A percentile compares a stretch with the other conserved stretches of the same genome.
Conservation (phyloP, 1,140 invertebrate species). For the Drosophila saltans region DNA sequence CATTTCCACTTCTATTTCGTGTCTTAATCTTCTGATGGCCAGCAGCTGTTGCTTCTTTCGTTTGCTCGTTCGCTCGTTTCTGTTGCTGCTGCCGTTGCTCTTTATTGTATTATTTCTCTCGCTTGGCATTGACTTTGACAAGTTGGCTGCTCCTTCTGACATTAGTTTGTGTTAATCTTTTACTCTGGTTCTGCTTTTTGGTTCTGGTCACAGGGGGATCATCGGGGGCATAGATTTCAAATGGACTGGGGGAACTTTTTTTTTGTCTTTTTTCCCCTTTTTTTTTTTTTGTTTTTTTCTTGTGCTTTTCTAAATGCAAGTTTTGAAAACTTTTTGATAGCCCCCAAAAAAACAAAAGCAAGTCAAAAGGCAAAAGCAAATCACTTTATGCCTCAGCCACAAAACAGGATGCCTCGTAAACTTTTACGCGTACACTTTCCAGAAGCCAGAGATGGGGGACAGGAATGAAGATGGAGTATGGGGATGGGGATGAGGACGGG, state of each 20-base stretch:
- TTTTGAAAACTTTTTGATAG: constrained; percentile 77
- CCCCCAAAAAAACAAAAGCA: constrained; percentile 30
- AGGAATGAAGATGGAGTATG: not conserved
- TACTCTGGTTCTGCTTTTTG: constrained; percentile 35
- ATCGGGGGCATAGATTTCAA: constrained; percentile 46
- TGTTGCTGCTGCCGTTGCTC: constrained; percentile 28
- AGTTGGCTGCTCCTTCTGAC: constrained; percentile 69
- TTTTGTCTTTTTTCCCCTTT: not conserved
- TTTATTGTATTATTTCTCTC: constrained; percentile 54
- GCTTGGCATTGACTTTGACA: constrained; percentile 73
- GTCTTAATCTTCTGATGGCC: constrained; percentile 48
- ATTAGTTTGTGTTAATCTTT: constrained; percentile 75
- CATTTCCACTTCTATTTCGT: constrained; percentile 15
- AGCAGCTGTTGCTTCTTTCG: constrained; percentile 30
- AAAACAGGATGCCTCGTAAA: constrained; percentile 71
- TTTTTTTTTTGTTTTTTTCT: constrained; percentile 2
- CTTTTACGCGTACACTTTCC: constrained; percentile 73
- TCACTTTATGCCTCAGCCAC: constrained; percentile 63
- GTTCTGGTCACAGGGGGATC: constrained; percentile 55
- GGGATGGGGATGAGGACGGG: too few species aligned
- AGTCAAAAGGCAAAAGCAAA: constrained; percentile 51
- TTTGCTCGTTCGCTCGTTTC: too few species aligned
- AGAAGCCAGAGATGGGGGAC: constrained; percentile 11
- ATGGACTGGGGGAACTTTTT: constrained; percentile 46
- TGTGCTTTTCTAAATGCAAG: constrained; percentile 63